A percentile compares a stretch with the other conserved stretches of the same genome.
Evolutionary conservation across 1,140 invertebrate species (phyloP).

Genomic region (Drosophila burlai): DNA sequence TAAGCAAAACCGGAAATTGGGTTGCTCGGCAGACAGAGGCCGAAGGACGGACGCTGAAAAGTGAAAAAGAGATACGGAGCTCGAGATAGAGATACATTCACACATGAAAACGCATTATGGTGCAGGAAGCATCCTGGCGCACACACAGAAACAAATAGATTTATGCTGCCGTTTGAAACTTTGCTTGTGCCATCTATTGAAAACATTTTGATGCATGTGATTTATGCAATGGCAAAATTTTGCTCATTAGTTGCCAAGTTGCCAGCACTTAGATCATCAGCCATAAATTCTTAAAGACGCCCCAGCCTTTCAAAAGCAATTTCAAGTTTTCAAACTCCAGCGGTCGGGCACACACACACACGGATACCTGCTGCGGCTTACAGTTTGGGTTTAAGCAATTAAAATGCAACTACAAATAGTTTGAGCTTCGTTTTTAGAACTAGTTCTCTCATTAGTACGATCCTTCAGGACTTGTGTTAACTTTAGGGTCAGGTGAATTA

Average conservation of each 20-base stretch:
- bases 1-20: slow-evolving; percentile 83
- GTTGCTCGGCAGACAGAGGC: slow-evolving; percentile 74
- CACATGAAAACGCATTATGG: slow-evolving; percentile 13
- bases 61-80: slow-evolving; percentile 51
- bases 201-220: slow-evolving; percentile 81
- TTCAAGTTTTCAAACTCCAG: slow-evolving; percentile 28
- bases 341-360: slow-evolving; percentile 11
- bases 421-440: slow-evolving; percentile 12
- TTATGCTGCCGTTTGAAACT: slow-evolving; percentile 71
- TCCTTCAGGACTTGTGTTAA: not conserved
- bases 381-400: slow-evolving; percentile 31
- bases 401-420: slow-evolving; percentile 42
- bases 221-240: slow-evolving; percentile 77
- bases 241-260: slow-evolving; percentile 80
- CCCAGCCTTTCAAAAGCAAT: slow-evolving; percentile 44
- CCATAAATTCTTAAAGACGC: slow-evolving; percentile 66
- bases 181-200: slow-evolving; percentile 69
- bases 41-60: slow-evolving; percentile 42
- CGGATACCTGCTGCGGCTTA: slow-evolving; percentile 14
- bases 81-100: slow-evolving; percentile 48
- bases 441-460: slow-evolving; percentile 27
- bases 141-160: slow-evolving; percentile 63
- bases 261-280: slow-evolving; percentile 47
- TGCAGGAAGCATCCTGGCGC: slow-evolving; percentile 25
- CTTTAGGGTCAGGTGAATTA: not conserved